Percentiles rank a stretch among this genome's conserved stretches.
phyloP scores from a whole-genome alignment of 2,888 invertebrate genomes.

The Drosophila lacicola region DNA sequence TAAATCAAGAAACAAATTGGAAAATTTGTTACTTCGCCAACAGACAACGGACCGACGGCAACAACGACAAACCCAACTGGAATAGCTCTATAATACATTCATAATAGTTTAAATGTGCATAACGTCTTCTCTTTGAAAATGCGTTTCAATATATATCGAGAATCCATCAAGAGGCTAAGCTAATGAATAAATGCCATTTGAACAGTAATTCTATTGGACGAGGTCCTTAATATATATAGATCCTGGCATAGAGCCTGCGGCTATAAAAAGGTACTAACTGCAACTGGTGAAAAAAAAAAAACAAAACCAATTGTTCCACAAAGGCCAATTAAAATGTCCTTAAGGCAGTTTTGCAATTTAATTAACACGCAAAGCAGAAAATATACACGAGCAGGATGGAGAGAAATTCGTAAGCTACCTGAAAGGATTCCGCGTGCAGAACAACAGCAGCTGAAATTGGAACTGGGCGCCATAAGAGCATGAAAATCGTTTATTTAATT shows the following conservation, averaged over 20 bases:
- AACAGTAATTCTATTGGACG: not conserved
- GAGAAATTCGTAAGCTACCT: conserved; percentile 13
- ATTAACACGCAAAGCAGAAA: conserved; percentile 68
- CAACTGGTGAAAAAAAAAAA: not conserved
- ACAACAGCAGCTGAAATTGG: conserved; percentile 27
- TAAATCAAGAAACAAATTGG: conserved; percentile 81
- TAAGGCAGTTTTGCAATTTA: conserved; percentile 74
- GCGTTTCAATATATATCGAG: not conserved
- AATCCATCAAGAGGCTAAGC: not conserved
- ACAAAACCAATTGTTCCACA: conserved; percentile 36
- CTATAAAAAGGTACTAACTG: not conserved
- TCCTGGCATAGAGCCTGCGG: not conserved
- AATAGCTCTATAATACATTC: conserved; percentile 20
- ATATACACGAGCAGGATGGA: conserved; percentile 13
- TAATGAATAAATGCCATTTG: not conserved
- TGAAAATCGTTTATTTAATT: conserved; percentile 76
- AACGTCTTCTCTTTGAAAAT: not conserved
- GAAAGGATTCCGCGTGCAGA: conserved; percentile 32
- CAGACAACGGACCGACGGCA: conserved; percentile 26
- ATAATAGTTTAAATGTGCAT: conserved; percentile 8
- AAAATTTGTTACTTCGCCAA: conserved; percentile 74
- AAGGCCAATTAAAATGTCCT: conserved; percentile 78
- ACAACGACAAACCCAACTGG: conserved; percentile 27
- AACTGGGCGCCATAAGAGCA: conserved; percentile 55
- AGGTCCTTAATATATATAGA: not conserved